phyloP scores from a whole-genome alignment of 2,113 vertebrate species.

The Dipodomys stephensi region DNA sequence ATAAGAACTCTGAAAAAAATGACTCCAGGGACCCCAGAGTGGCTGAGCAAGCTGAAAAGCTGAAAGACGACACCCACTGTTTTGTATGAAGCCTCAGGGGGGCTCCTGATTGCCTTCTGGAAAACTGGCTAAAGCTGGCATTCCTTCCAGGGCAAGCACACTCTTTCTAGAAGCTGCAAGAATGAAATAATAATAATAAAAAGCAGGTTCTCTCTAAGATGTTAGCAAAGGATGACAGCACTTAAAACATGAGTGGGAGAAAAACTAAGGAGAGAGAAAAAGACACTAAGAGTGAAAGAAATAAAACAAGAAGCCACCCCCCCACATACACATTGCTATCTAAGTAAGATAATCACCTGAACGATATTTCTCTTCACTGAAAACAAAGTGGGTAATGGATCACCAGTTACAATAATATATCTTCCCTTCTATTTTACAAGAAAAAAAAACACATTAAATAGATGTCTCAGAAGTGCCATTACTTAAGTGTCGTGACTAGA shows the following conservation, averaged over 20 bases:
- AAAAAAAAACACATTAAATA: constrained; percentile 47
- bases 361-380: background rate
- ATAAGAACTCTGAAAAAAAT: constrained; percentile 31
- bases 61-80: background rate
- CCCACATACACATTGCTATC: too few relatives aligned
- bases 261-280: background rate
- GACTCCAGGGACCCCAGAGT: background rate
- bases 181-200: background rate
- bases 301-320: background rate
- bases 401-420: background rate
- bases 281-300: background rate
- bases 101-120: constrained; percentile 3
- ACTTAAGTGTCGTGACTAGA: constrained; percentile 10
- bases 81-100: constrained; percentile 31
- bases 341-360: constrained; percentile 17
- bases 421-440: background rate
- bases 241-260: constrained; percentile 51
- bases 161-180: background rate
- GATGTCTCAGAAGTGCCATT: background rate
- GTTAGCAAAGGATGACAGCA: constrained; percentile 51
- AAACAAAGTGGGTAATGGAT: background rate
- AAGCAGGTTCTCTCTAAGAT: constrained; percentile 42
- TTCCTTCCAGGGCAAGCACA: background rate
- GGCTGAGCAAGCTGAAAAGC: background rate
- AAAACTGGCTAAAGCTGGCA: background rate